Base-by-base conservation (phyloP, 2,797 vertebrate species). In the Rhinichthys osculus region DNA sequence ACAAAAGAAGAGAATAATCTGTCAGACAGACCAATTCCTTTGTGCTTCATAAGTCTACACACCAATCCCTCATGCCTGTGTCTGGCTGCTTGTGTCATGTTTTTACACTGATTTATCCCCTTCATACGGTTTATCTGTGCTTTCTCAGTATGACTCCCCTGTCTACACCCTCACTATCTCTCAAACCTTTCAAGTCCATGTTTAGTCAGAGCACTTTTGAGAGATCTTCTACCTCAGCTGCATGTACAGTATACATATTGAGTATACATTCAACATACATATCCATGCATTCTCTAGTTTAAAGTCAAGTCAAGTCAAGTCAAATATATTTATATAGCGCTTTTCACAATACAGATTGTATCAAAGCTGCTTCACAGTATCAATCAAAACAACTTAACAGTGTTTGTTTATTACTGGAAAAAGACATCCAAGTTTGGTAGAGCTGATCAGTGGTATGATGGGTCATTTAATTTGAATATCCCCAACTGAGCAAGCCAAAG, bases 1-100 rank as follows among this genome's bases (percentile, higher is more conserved):
- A 73, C 38, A 59, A 59, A 57, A 82, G 19, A 83, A 21, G 35
- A 47, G 40, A 78, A 79, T 79, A 79, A 62, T 62, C 38, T 35
- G 19, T 70, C 35, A 54, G 27, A 50, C 44, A 85, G 3, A 78
- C 42, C 40, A 33, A 7, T 42, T 13, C 19, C 76, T 62, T 71
- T 84, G n/a, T 69, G 35, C 57, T 84, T 64, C 52, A 33, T 27
- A 77, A 78, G 38, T 62, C 59, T 69, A 42, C 33, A 52, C 44
- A 69, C 23, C 59, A 67, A 67, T 69, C 59, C 64, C 62, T n/a
- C 69, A 35, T 47, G 40, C n/a, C 74, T 16, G 30, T 27, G 30
- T 67, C 59, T 76, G 30, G 33, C n/a, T 42, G 21, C 57, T 69
- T n/a, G 23, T 69, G 23, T 69, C 54, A 47, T 50, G 38, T 50